Conservation (phyloP, 2,888 invertebrate species). For the Yponomeuta evonymella region DNA sequence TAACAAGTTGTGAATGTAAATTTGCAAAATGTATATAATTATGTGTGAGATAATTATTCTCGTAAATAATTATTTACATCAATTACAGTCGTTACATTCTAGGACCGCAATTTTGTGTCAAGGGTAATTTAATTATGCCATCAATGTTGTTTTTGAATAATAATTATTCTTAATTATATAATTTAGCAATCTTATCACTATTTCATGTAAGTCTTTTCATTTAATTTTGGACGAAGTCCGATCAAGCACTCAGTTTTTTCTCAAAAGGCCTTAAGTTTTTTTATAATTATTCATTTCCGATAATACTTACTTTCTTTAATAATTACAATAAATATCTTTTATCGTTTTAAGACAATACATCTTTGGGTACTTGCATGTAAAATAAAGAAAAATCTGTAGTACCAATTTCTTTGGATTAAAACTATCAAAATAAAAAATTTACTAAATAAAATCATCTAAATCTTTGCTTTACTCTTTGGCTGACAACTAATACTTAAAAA, state of each 20-base stretch:
- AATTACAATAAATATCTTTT: conserved; percentile 7
- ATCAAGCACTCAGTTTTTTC: conserved; percentile 59
- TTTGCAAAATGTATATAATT: neutral
- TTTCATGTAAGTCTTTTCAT: conserved; percentile 58
- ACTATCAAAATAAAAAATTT: neutral
- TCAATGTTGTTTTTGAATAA: neutral
- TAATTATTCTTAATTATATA: conserved; percentile 9
- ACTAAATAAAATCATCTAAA: conserved; percentile 7
- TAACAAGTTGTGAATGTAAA: neutral
- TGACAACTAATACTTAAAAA: conserved; percentile 18
- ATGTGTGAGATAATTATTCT: neutral
- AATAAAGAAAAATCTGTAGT: conserved; percentile 8
- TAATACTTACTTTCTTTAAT: neutral
- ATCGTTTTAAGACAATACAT: neutral
- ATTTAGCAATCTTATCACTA: conserved; percentile 21
- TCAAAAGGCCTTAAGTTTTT: conserved; percentile 56
- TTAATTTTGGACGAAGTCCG: conserved; percentile 60
- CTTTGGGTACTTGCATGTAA: conserved; percentile 9
- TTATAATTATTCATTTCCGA: conserved; percentile 15
- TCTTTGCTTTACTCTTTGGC: conserved; percentile 32
- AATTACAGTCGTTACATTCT: neutral
- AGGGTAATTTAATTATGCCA: neutral
- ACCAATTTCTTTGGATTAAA: conserved; percentile 4
- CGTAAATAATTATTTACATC: neutral
- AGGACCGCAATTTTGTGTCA: neutral